phyloP scores from a whole-genome alignment of 2,113 vertebrate genomes.

The Alexandromys fortis region DNA sequence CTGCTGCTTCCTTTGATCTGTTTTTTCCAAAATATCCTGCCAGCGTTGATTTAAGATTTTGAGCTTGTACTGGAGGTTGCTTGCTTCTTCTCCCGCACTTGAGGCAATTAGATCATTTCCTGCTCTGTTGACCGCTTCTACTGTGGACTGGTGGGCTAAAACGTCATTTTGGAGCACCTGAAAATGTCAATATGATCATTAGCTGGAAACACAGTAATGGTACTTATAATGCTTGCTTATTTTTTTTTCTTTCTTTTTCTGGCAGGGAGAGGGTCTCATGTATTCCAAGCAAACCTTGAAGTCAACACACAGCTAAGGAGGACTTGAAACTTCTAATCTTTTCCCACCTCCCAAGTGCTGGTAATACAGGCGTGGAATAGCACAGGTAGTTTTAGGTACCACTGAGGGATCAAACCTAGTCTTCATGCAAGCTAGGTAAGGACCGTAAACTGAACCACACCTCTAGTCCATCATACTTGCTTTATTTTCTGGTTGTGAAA shows the following conservation, averaged over 20 bases:
- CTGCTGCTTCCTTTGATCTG: slow-evolving; percentile 93
- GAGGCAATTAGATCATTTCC: slow-evolving; percentile 94
- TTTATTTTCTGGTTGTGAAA: slow-evolving; percentile 29
- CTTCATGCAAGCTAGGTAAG: not conserved
- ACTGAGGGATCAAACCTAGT: not conserved
- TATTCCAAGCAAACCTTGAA: not conserved
- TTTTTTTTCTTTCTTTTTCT: not conserved
- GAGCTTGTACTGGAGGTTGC: slow-evolving; percentile 92
- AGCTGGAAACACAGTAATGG: not conserved
- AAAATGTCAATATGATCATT: slow-evolving; percentile 61
- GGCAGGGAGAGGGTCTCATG: not conserved
- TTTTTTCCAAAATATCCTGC: slow-evolving; percentile 94
- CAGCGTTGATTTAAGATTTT: slow-evolving; percentile 95
- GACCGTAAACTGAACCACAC: not conserved
- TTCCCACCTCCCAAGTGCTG: not conserved
- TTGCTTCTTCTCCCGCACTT: slow-evolving; percentile 96
- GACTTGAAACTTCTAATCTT: not conserved
- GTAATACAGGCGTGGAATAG: not conserved
- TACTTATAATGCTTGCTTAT: not conserved
- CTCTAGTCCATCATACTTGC: not conserved
- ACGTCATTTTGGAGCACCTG: slow-evolving; percentile 98
- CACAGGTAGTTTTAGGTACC: not conserved
- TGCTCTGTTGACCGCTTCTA: slow-evolving; percentile 96
- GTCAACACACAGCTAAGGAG: not conserved
- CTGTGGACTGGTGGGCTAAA: slow-evolving; percentile 94